Evolutionary conservation across 2,113 vertebrate genomes (phyloP).

Genomic region (Eptatretus burgeri): DNA sequence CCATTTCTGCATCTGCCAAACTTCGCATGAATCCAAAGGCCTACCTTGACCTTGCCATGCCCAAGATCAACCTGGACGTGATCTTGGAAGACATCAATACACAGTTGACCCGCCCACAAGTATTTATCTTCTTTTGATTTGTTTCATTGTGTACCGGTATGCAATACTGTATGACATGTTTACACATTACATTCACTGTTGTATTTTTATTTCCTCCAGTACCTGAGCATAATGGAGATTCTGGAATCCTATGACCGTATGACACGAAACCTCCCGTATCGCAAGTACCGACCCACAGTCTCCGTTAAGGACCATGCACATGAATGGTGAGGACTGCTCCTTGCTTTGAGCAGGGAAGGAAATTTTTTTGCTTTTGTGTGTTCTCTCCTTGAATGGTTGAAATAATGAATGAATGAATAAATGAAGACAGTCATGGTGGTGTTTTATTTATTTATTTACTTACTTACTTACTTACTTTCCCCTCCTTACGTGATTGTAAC

Average conservation of each 20-base stretch:
- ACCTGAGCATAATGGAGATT: constrained; percentile 54
- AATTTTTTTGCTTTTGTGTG: too few relatives aligned
- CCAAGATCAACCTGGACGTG: constrained; percentile 41
- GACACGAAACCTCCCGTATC: constrained; percentile 57
- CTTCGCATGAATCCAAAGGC: constrained; percentile 55
- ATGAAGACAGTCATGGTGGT: too few relatives aligned
- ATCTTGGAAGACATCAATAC: constrained; percentile 63
- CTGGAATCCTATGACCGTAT: constrained; percentile 69
- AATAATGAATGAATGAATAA: too few relatives aligned
- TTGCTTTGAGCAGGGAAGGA: too few relatives aligned
- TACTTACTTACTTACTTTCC: too few relatives aligned
- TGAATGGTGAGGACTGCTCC: constrained; percentile 31
- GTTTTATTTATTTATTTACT: too few relatives aligned
- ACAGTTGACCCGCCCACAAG: constrained; percentile 69
- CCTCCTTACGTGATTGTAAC: too few relatives aligned
- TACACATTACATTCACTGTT: too few relatives aligned
- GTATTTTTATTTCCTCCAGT: constrained; percentile 21
- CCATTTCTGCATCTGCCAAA: constrained; percentile 61
- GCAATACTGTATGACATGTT: too few relatives aligned
- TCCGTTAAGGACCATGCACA: constrained; percentile 22
- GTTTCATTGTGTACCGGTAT: background rate
- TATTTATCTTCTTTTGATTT: constrained; percentile 13
- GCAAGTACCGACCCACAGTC: constrained; percentile 42
- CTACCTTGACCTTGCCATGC: constrained; percentile 40
- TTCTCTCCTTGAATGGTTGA: too few relatives aligned